Evolutionary conservation across 1,140 invertebrate species (phyloP).

Genomic region (Drosophila nasuta): DNA sequence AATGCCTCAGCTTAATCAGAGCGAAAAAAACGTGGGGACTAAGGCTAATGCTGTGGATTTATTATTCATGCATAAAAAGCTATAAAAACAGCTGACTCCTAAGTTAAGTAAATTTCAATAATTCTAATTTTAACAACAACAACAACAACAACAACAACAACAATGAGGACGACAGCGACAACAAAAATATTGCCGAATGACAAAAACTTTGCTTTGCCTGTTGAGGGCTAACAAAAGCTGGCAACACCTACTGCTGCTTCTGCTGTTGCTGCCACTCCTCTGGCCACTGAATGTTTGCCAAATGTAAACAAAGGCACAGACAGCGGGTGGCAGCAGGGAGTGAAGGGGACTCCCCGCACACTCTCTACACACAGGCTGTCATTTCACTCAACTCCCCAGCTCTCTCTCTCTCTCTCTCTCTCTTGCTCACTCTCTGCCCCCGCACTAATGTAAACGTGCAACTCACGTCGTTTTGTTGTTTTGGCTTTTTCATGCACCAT

Average conservation of each 20-base stretch:
- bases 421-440: background rate
- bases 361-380: slow-evolving; percentile 19
- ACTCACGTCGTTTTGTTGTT: slow-evolving; percentile 79
- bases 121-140: slow-evolving; percentile 64
- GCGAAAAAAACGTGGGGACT: background rate
- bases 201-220: slow-evolving; percentile 34
- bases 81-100: slow-evolving; percentile 73
- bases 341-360: slow-evolving; percentile 1
- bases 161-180: slow-evolving; percentile 21
- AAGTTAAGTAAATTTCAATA: slow-evolving; percentile 76
- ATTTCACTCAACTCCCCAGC: slow-evolving; percentile 5
- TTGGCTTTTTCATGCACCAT: slow-evolving; percentile 83
- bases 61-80: slow-evolving; percentile 63
- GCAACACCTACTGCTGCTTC: slow-evolving; percentile 10
- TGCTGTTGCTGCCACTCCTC: no score
- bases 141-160: slow-evolving; percentile 21
- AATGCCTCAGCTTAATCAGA: slow-evolving; percentile 3
- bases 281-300: slow-evolving; percentile 58
- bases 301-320: slow-evolving; percentile 72
- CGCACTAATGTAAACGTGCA: slow-evolving; percentile 61
- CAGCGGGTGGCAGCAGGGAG: slow-evolving; percentile 18
- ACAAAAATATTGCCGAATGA: slow-evolving; percentile 39
- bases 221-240: slow-evolving; percentile 37
- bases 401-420: no score
- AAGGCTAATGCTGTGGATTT: slow-evolving; percentile 58